Percentiles rank a stretch among this genome's conserved stretches.
These are phyloP conservation scores for Brachionus asplanchnoidis DNA, from an alignment of 1,140 invertebrate species.

Conservation along the genomic window DNA sequence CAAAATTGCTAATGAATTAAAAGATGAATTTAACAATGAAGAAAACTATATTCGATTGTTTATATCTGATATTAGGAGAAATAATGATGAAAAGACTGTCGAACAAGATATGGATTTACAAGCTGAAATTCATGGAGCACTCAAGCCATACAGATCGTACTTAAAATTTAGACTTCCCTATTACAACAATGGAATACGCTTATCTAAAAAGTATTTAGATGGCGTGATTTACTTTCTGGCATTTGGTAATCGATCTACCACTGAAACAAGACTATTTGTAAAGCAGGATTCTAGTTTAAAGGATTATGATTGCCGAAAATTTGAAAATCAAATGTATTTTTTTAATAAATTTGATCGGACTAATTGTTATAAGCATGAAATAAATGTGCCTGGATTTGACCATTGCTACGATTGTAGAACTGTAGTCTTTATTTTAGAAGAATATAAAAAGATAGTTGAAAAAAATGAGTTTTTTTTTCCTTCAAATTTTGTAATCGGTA, in stretches of 20 bases:
- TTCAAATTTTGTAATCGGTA: neutral
- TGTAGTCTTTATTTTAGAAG: neutral
- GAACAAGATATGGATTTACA: conserved; percentile 9
- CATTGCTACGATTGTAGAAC: conserved; percentile 25
- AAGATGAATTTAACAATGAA: neutral
- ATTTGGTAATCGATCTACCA: neutral
- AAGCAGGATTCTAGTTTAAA: neutral
- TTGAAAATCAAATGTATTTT: neutral
- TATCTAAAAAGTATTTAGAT: neutral
- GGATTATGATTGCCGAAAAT: neutral
- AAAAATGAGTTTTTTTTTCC: neutral
- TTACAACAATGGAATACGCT: neutral
- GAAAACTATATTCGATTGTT: neutral
- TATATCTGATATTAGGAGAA: neutral
- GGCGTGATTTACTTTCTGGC: neutral
- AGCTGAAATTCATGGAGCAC: neutral
- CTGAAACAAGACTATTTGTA: neutral
- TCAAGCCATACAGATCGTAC: neutral
- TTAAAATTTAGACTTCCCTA: neutral
- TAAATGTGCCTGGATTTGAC: neutral
- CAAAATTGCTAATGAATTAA: neutral
- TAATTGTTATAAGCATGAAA: neutral
- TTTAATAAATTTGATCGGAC: neutral
- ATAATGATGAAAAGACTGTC: neutral
- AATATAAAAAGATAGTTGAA: neutral